These are phyloP conservation scores for Cyprinodon tularosa DNA, from an alignment of 2,113 vertebrate genomes.

Conservation along the genomic window DNA sequence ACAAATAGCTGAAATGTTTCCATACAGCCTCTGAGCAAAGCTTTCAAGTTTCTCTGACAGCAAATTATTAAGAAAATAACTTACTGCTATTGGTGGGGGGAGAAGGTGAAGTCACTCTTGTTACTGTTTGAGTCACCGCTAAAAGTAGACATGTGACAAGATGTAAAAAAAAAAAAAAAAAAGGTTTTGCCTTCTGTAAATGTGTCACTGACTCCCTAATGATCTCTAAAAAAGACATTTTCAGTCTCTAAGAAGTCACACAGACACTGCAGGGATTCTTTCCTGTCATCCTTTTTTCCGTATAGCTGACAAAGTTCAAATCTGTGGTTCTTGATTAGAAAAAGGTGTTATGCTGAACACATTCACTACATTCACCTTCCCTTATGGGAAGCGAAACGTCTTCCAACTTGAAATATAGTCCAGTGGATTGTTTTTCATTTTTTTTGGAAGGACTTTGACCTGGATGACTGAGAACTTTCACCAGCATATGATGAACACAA, in stretches of 20 bases:
- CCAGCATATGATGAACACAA: not conserved
- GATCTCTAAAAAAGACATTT: constrained; percentile 1
- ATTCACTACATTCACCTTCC: no score
- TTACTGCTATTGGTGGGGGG: constrained; percentile 1
- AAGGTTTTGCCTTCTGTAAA: constrained; percentile 10
- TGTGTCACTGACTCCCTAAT: constrained; percentile 3
- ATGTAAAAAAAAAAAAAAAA: not conserved
- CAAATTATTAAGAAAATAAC: not conserved
- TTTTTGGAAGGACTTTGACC: no score
- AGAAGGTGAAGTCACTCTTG: constrained; percentile 7
- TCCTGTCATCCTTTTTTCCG: constrained; percentile 15
- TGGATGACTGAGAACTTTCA: no score
- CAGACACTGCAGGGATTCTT: constrained; percentile 32
- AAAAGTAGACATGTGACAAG: constrained; percentile 23
- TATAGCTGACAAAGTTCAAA: constrained; percentile 18
- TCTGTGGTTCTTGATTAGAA: constrained; percentile 28
- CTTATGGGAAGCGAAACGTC: no score
- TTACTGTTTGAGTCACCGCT: not conserved
- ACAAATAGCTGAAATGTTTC: not conserved
- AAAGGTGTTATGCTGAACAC: constrained; percentile 34
- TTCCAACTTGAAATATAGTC: no score
- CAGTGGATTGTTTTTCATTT: no score
- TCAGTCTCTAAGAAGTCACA: constrained; percentile 10
- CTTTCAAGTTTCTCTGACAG: not conserved
- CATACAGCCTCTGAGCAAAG: not conserved